These are phyloP conservation scores for Spongia lamella DNA, from an alignment of 37 sponge, comb jelly and placozoan species.

Conservation along the genomic window DNA sequence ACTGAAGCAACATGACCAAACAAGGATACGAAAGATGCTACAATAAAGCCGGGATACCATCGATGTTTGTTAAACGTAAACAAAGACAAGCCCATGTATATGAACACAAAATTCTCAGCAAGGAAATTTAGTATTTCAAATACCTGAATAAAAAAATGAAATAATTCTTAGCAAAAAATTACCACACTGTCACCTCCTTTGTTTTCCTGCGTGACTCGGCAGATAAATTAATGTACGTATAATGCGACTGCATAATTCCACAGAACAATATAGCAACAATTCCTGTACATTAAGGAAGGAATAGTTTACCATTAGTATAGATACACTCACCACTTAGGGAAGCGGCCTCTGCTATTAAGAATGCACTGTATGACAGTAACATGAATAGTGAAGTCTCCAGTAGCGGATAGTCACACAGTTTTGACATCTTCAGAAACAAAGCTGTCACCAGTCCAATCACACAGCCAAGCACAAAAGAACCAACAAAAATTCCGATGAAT, in stretches of 20 bases:
- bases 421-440: conserved; percentile 85
- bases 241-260: conserved; percentile 95
- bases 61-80: conserved; percentile 83
- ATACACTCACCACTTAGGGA: conserved; percentile 84
- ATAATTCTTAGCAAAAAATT: not conserved
- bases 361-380: conserved; percentile 86
- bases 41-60: conserved; percentile 93
- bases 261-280: conserved; percentile 97
- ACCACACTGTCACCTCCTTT: conserved; percentile 55
- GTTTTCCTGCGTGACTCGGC: conserved; percentile 72
- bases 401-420: conserved; percentile 80
- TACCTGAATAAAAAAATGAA: conserved; percentile 43
- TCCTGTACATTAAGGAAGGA: conserved; percentile 53
- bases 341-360: conserved; percentile 83
- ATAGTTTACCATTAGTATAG: too few relatives aligned
- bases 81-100: conserved; percentile 95
- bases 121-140: conserved; percentile 95
- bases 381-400: conserved; percentile 90
- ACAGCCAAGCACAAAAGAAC: conserved; percentile 88
- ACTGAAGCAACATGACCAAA: not conserved
- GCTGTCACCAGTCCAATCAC: conserved; percentile 79
- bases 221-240: conserved; percentile 93
- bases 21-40: conserved; percentile 80
- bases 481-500: conserved; percentile 91
- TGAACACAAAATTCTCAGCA: conserved; percentile 96